Base-by-base conservation (phyloP, 2,888 invertebrate genomes). In the Platerodrilus igneus region DNA sequence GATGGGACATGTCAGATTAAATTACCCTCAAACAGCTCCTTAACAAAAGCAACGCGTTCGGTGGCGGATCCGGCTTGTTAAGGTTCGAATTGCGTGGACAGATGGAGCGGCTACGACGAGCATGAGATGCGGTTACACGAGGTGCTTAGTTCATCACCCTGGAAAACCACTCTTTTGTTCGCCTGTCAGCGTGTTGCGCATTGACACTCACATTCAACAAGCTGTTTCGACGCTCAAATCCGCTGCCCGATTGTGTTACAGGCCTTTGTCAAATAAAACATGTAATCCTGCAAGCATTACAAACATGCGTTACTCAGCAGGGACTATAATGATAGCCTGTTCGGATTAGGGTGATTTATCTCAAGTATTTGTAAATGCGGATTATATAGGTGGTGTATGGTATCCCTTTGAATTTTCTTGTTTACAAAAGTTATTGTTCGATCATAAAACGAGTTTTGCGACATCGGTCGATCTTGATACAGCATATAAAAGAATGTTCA, bases 101-200 rank as follows among this genome's bases (percentile, higher is more conserved):
- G 52, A 54, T 53, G 52, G 48, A 45, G 47, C 41, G 37, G 49
- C 48, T 48, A 49, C 44, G 50, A 47, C 47, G 44, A 46, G 48
- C 55, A 50, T 52, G 55, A 57, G 60, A 60, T 61, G 62, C 57
- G 62, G 62, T 62, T 62, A 59, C 58, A 58, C 51, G 62, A 62
- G 62, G 63, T 62, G 63, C 62, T 63, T 58, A 60, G 63, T 63
- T 62, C 65, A 64, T 63, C 66, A 64, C 66, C 62, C 65, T 63
- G 65, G 64, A 66, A 66, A 66, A 65, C 65, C 64, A 61, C 63
- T 62, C 59, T 61, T 64, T 66, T 64, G 65, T 67, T 61, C 59
- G 55, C 51, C 59, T 65, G 65, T 66, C 65, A 64, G 57, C 64
- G 50, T 59, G 60, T 60, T 56, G 58, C 60, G 58, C 62, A 62